phyloP scores from a whole-genome alignment of 1,140 invertebrate species.

The Delia radicum region DNA sequence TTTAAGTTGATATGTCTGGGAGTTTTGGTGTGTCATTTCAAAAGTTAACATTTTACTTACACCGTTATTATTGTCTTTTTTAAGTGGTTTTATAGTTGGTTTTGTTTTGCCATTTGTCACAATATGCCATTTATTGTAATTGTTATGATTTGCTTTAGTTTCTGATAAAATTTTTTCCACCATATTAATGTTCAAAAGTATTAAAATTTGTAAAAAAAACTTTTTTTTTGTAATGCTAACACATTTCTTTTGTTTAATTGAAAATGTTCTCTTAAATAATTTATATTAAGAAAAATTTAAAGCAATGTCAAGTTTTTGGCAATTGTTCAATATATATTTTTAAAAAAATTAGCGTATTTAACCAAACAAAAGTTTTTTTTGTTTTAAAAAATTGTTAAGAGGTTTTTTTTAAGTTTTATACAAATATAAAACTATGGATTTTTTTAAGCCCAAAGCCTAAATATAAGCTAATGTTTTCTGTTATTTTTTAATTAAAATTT shows the following conservation, averaged over 20 bases:
- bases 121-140: slow-evolving; percentile 9
- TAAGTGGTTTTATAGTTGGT: slow-evolving; percentile 3
- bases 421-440: background rate
- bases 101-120: slow-evolving; percentile 12
- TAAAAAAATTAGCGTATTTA: background rate
- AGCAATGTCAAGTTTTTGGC: slow-evolving; percentile 21
- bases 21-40: too few relatives aligned
- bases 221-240: background rate
- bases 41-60: background rate
- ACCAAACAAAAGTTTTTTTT: background rate
- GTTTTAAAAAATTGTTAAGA: background rate
- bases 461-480: background rate
- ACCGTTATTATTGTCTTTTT: background rate
- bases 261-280: background rate
- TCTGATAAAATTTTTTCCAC: slow-evolving; percentile 4
- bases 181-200: background rate
- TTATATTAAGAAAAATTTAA: background rate
- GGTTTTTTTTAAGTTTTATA: background rate
- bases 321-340: slow-evolving; percentile 20
- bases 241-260: background rate
- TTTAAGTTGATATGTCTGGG: too few relatives aligned
- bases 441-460: background rate
- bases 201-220: background rate
- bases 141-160: background rate
- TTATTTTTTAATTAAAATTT: background rate